Percentiles rank a stretch among this genome's conserved stretches.
phyloP scores from a whole-genome alignment of 1,140 invertebrate genomes.

The Cyclargus thomasi region DNA sequence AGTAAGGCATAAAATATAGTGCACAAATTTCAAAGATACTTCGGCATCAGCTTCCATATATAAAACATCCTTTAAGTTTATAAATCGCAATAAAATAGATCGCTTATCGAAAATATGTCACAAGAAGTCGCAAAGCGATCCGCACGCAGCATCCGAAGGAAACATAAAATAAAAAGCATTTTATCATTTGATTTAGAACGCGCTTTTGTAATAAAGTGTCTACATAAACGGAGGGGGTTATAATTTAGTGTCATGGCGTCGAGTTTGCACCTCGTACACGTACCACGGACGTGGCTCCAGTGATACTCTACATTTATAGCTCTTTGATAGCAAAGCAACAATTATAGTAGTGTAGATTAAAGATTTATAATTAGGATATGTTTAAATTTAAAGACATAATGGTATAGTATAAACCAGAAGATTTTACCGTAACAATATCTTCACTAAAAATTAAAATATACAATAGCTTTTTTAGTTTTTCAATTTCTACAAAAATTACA shows the following conservation, averaged over 20 bases:
- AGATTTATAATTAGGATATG: background rate
- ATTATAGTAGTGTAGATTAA: background rate
- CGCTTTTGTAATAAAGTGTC: constrained; percentile 67
- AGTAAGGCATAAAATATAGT: background rate
- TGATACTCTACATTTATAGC: constrained; percentile 25
- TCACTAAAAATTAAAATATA: too few species aligned
- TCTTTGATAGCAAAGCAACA: background rate
- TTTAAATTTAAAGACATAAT: too few species aligned
- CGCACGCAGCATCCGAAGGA: constrained; percentile 49
- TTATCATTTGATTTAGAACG: constrained; percentile 72
- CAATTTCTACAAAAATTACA: background rate
- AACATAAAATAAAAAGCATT: constrained; percentile 68
- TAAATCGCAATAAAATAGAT: constrained; percentile 15
- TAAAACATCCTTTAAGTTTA: background rate
- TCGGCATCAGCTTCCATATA: background rate
- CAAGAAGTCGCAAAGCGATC: constrained; percentile 43
- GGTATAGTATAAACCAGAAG: too few species aligned
- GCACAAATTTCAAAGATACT: background rate
- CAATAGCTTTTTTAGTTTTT: background rate
- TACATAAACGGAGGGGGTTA: constrained; percentile 65
- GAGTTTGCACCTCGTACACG: constrained; percentile 51
- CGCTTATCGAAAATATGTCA: constrained; percentile 19
- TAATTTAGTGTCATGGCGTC: constrained; percentile 57
- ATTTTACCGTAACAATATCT: too few species aligned
- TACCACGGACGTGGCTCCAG: constrained; percentile 29